Percentiles rank a stretch among this genome's conserved stretches.
Conservation (phyloP, 37 sponge, comb jelly and placozoan genomes). For the Spongilla lacustris region DNA sequence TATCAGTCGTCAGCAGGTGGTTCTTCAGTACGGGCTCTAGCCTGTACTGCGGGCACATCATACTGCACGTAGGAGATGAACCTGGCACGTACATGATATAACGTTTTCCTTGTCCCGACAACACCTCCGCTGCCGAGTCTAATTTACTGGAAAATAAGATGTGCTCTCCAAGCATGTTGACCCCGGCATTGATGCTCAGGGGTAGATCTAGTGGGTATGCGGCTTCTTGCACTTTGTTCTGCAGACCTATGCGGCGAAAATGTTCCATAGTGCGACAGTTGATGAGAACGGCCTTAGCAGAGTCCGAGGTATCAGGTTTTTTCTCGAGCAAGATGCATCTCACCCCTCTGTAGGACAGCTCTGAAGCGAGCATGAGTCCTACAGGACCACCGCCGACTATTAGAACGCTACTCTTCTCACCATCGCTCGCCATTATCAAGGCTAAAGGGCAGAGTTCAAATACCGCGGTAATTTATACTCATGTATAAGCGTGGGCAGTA, state of each 20-base stretch:
- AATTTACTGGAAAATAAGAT: constrained; percentile 19
- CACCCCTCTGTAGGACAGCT: constrained; percentile 61
- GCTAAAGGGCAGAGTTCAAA: background rate
- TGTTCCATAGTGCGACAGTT: constrained; percentile 75
- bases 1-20: constrained; percentile 23
- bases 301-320: constrained; percentile 31
- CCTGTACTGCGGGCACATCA: constrained; percentile 60
- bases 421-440: background rate
- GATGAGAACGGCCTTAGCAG: constrained; percentile 56
- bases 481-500: too few relatives aligned
- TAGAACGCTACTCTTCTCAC: constrained; percentile 18
- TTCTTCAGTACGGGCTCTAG: constrained; percentile 67
- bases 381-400: constrained; percentile 76
- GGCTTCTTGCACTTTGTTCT: constrained; percentile 26
- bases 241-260: constrained; percentile 63
- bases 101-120: constrained; percentile 20
- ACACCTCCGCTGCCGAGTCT: constrained; percentile 63
- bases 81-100: constrained; percentile 42
- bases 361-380: constrained; percentile 66
- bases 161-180: background rate
- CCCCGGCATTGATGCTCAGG: background rate
- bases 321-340: constrained; percentile 72
- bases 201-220: constrained; percentile 57
- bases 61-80: constrained; percentile 8
- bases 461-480: too few relatives aligned